Evolutionary conservation across 2,797 vertebrate genomes (phyloP).

Genomic region (Gymnocypris eckloni): DNA sequence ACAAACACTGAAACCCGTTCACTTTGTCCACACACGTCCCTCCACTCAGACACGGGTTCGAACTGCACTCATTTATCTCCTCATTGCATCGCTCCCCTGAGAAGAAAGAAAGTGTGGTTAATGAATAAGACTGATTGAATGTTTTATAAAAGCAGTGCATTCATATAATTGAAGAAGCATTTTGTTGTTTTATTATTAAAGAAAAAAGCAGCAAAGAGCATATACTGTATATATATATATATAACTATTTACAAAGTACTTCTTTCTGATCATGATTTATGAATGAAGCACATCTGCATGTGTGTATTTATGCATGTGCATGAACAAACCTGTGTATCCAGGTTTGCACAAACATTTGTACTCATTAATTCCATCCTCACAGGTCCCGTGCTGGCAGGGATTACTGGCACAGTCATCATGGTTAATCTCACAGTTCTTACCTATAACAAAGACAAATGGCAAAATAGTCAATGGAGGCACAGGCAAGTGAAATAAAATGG

Average conservation of each 20-base stretch:
- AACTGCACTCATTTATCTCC: constrained; percentile 89
- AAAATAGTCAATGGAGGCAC: neutral
- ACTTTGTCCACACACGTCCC: constrained; percentile 86
- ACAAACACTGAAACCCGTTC: constrained; percentile 86
- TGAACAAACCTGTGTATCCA: constrained; percentile 90
- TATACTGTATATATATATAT: too few relatives aligned
- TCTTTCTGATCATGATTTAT: neutral
- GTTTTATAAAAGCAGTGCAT: neutral
- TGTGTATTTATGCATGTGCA: constrained; percentile 16
- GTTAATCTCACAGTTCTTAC: constrained; percentile 92
- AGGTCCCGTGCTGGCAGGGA: constrained; percentile 87
- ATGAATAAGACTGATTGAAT: neutral
- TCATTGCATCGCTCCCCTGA: constrained; percentile 84
- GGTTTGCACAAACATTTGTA: constrained; percentile 89
- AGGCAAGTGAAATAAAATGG: neutral
- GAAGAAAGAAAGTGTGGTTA: neutral
- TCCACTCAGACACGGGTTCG: constrained; percentile 89
- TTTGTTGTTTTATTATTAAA: neutral
- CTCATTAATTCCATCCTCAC: constrained; percentile 89
- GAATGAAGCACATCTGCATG: neutral
- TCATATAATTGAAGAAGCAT: neutral
- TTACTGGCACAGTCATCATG: constrained; percentile 90
- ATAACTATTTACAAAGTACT: neutral
- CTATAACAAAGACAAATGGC: constrained; percentile 67
- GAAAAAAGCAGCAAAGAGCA: neutral